A percentile compares a stretch with the other conserved stretches of the same genome.
Conservation (phyloP, 2,888 invertebrate species). For the Drosophila antonietae region DNA sequence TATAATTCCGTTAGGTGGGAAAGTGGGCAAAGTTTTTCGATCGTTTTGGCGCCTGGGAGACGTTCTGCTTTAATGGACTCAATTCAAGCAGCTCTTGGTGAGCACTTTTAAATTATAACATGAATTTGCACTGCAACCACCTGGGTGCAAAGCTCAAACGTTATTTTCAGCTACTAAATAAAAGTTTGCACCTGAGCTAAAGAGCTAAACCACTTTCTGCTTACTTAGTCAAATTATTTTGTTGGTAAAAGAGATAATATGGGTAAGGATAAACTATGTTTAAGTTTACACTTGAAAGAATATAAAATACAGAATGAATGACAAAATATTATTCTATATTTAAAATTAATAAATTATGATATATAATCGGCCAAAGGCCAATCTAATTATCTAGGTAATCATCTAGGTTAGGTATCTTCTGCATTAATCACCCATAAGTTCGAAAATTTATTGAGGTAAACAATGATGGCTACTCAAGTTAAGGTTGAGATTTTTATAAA, state of each 20-base stretch:
- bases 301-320: too few species aligned
- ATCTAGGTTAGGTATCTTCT: too few species aligned
- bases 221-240: constrained; percentile 4
- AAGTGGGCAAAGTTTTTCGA: constrained; percentile 44
- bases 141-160: constrained; percentile 22
- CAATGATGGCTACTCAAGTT: too few species aligned
- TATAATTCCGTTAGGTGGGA: constrained; percentile 43
- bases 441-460: too few species aligned
- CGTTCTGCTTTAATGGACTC: background rate
- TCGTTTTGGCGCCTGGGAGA: constrained; percentile 9
- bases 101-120: background rate
- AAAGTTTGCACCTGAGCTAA: constrained; percentile 8
- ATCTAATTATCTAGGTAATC: too few species aligned
- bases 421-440: too few species aligned
- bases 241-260: background rate
- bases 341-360: too few species aligned
- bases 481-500: too few species aligned
- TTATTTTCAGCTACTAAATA: constrained; percentile 13
- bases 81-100: background rate
- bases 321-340: too few species aligned
- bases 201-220: constrained; percentile 8
- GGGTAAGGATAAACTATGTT: background rate
- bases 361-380: too few species aligned
- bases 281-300: too few species aligned
- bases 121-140: constrained; percentile 10